Evolutionary conservation across 2,888 invertebrate species (phyloP).

Genomic region (Anodontia alba): DNA sequence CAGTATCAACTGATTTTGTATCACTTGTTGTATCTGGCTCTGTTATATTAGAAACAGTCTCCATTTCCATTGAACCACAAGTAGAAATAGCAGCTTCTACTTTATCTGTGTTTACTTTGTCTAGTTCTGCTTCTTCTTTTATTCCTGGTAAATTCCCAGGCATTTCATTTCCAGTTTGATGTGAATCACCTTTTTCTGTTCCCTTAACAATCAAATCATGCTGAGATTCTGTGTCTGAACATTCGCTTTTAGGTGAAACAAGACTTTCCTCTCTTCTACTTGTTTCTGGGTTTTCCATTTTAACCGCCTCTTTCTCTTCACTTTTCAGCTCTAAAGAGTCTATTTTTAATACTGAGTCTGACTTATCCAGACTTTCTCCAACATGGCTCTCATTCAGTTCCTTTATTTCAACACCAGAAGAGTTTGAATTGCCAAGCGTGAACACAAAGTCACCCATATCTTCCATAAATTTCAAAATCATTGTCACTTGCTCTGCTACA

Average conservation of each 20-base stretch:
- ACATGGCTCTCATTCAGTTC: slow-evolving; percentile 23
- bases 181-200: neutral
- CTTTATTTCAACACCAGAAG: slow-evolving; percentile 18
- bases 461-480: slow-evolving; percentile 47
- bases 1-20: slow-evolving; percentile 7
- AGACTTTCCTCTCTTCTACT: neutral
- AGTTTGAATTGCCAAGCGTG: slow-evolving; percentile 2
- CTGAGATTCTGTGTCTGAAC: slow-evolving; percentile 41
- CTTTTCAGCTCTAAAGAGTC: neutral
- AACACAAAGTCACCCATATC: slow-evolving; percentile 44
- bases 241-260: slow-evolving; percentile 29
- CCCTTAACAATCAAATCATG: neutral
- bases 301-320: neutral
- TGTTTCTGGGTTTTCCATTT: neutral
- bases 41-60: neutral
- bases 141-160: neutral
- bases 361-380: neutral
- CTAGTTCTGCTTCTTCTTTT: neutral
- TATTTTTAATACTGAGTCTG: neutral
- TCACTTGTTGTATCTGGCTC: slow-evolving; percentile 10
- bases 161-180: neutral
- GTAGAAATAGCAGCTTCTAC: neutral
- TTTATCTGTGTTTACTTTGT: neutral
- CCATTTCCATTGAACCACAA: neutral
- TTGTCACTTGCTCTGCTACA: slow-evolving; percentile 47